Evolutionary conservation across 2,888 invertebrate genomes (phyloP), one percentile per base, ranked within the genome.

Genomic region (Xylota sylvarum): DNA sequence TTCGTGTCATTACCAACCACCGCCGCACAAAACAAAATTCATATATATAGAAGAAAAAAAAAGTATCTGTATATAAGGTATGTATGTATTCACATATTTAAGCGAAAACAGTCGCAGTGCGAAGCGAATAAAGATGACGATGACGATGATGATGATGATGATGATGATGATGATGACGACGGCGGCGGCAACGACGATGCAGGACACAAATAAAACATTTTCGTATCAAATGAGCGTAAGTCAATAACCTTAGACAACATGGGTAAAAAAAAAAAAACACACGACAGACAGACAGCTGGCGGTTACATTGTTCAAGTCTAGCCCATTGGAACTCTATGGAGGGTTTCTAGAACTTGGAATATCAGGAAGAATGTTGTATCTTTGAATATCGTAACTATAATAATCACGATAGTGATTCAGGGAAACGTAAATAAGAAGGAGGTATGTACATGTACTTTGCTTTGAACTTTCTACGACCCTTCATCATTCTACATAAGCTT

Each of bases 191-290:
- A 40, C 27, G 40, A 4, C 62, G 35, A n/a, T 17, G 37, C 72
- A 73, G 58, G 72, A 72, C 58, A 65, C 32, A 56, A 80, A 80
- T 37, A 72, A 64, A 80, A 48, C 27, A 46, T 73, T 72, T 80
- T 56, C 12, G 50, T 73, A 50, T 73, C 56, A 73, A 80, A 73
- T 58, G 72, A 72, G 72, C 56, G 62, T 65, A 58, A 80, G 79
- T 73, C 79, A 80, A 73, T 80, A 73, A 73, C 79, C 79, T 80
- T 65, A 65, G 64, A 79, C 79, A 58, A 58, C 64, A 78, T 17
- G 46, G 50, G 17, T n/a, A 17, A 0, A 23, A 48, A 48, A 55
- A 62, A 43, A 30, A 10, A n/a, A n/a, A n/a, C n/a, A n/a, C n/a
- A n/a, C n/a, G 43, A 6, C 10, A 35, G 43, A n/a, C 62, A 72